Evolutionary conservation across 2,888 invertebrate species (phyloP), one percentile per base, ranked within the genome.

Genomic region (Sminthurides aquaticus): DNA sequence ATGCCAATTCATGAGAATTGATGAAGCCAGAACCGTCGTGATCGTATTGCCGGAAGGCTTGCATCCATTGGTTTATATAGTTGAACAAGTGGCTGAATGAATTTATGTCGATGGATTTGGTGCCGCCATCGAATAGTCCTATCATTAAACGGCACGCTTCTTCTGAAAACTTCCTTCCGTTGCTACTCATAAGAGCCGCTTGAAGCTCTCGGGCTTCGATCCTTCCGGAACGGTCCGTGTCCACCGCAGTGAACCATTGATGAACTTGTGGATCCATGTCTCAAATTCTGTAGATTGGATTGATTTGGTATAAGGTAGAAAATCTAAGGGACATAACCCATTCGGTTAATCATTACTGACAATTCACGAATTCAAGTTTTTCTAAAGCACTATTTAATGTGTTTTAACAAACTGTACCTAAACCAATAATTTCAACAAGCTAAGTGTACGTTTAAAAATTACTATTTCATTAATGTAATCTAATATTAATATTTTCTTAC

Each of bases 21-120:
- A 94, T 91, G 72, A 84, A 83, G 0, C 93, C 93, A 5, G 91
- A 91, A 69, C 87, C 84, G 76, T 94, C 90, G n/a, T 84, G 80
- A 79, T 94, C 94, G 77, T 88, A 92, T 1, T 87, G 86, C 77
- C 87, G 87, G 79, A 93, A 94, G 0, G 90, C 88, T 11, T 84
- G 82, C 59, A 91, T 79, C 94, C 94, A 94, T 73, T 93, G 88
- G 79, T 92, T 92, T 43, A 94, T 86, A 76, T 93, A 94, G 64
- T 85, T 86, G 79, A 89, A 94, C 24, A 93, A 82, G 75, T 89
- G 70, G 2, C 60, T 52, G 77, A 94, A 94, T 78, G 92, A 92
- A 71, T 84, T 83, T 1, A 91, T 75, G 77, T 90, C 89, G 72
- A 94, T 91, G 26, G 87, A 87, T n/a, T 91, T 92, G 71, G 84